phyloP scores from a whole-genome alignment of 2,888 invertebrate genomes.

The Chirona hameri region DNA sequence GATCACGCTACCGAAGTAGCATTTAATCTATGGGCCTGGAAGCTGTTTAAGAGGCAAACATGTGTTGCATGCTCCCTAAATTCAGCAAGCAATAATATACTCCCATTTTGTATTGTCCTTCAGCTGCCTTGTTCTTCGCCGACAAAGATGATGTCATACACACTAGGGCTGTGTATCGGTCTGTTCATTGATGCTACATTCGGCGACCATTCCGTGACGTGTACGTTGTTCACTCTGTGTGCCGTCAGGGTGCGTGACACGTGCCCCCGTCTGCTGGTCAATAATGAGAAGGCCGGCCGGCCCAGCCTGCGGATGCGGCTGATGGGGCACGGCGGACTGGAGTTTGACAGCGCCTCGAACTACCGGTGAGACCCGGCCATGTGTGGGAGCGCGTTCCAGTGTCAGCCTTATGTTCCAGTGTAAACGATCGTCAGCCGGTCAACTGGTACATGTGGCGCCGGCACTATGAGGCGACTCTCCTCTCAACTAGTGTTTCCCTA shows the following conservation, averaged over 20 bases:
- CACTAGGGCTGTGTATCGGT: not conserved
- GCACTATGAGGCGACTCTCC: no score
- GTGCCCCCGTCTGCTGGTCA: constrained; percentile 80
- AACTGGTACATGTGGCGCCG: no score
- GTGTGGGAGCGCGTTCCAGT: not conserved
- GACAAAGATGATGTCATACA: not conserved
- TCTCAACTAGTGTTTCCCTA: no score
- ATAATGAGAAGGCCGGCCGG: constrained; percentile 70
- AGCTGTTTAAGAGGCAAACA: no score
- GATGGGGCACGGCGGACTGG: constrained; percentile 35
- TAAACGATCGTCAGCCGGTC: no score
- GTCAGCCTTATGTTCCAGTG: not conserved
- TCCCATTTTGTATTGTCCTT: not conserved
- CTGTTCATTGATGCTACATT: not conserved
- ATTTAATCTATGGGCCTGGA: no score
- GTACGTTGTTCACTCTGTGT: constrained; percentile 31
- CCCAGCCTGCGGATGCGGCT: constrained; percentile 36
- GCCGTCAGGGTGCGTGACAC: constrained; percentile 59
- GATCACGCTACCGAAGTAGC: no score
- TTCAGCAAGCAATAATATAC: not conserved
- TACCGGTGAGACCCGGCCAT: not conserved
- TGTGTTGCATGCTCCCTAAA: not conserved
- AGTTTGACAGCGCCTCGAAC: constrained; percentile 8
- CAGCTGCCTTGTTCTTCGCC: not conserved
- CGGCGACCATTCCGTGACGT: not conserved